These are phyloP conservation scores for Ceriagrion tenellum DNA, from an alignment of 2,888 invertebrate species.

Conservation along the genomic window DNA sequence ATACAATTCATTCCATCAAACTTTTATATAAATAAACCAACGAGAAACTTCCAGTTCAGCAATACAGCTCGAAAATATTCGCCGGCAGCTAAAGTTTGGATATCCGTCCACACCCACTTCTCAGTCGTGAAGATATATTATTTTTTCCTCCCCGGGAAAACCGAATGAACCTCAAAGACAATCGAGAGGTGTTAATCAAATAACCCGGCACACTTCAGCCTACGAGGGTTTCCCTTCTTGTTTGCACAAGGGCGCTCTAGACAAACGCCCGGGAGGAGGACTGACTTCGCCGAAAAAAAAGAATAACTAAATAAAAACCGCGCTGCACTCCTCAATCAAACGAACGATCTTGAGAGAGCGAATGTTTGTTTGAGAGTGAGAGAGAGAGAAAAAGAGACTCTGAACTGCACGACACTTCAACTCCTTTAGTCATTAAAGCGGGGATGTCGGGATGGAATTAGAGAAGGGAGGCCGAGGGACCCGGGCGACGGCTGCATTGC, in stretches of 20 bases:
- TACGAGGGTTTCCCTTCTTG: background rate
- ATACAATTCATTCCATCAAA: too few species aligned
- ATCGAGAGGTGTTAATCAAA: constrained; percentile 39
- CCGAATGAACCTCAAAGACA: constrained; percentile 16
- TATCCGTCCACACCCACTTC: background rate
- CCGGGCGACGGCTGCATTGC: background rate
- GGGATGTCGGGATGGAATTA: background rate
- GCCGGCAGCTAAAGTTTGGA: background rate
- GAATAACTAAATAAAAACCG: background rate
- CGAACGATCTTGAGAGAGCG: constrained; percentile 3
- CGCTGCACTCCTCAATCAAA: constrained; percentile 32
- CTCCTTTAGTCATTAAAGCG: constrained; percentile 4
- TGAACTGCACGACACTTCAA: constrained; percentile 23
- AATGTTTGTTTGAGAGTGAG: background rate
- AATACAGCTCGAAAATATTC: background rate
- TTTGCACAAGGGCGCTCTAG: background rate
- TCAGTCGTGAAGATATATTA: background rate
- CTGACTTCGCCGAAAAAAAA: background rate
- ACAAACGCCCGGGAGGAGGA: background rate
- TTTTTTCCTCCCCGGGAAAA: background rate
- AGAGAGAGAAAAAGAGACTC: too few species aligned
- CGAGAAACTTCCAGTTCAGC: too few species aligned
- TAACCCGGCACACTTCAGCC: constrained; percentile 13
- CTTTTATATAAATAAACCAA: too few species aligned
- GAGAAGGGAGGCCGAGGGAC: background rate